Evolutionary conservation across 2,113 vertebrate genomes (phyloP), one percentile per base, ranked within the genome.

Genomic region (Petromus typicus): DNA sequence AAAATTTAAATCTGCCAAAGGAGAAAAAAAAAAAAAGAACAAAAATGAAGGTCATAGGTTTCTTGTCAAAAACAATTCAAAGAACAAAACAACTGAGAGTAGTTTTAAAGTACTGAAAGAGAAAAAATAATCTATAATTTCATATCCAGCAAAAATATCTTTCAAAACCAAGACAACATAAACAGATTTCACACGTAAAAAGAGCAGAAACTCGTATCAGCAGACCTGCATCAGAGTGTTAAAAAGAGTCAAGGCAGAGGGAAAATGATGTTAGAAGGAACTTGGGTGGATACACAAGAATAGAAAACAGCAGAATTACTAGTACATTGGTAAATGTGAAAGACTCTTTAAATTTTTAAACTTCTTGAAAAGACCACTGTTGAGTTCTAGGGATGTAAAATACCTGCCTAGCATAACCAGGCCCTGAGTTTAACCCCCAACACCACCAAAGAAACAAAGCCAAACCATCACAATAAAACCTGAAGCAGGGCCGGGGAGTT

Each of bases 21-120:
- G 64, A 37, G 63, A 75, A 75, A 80, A 71, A 69, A 27, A 18
- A n/a, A 63, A 61, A 54, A 63, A 57, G 10, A 94, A 43, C 6
- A 86, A 45, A 90, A 86, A 82, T 48, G 80, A 79, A 51, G 37
- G 37, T 59, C 43, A 90, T 13, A 56, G n/a, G 45, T 40, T 87
- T 93, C n/a, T 63, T 86, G 20, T 23, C 80, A 82, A 95, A 82
- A 54, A 66, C 7, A 37, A 90, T 37, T 14, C n/a, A 93, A 82
- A 93, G 40, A 7, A 40, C 63, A 86, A 71, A 13, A 67, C 8
- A 67, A 75, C 37, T 22, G 30, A 61, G 43, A 86, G n/a, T 17
- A 86, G 30, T 51, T 63, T 91, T 59, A 69, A 93, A 67, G 37
- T 61, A 69, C 13, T 63, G 7, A 86, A 45, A 79, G 23, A 57